These are phyloP conservation scores for Cosmopolites sordidus DNA, from an alignment of 2,888 invertebrate species.

Conservation along the genomic window DNA sequence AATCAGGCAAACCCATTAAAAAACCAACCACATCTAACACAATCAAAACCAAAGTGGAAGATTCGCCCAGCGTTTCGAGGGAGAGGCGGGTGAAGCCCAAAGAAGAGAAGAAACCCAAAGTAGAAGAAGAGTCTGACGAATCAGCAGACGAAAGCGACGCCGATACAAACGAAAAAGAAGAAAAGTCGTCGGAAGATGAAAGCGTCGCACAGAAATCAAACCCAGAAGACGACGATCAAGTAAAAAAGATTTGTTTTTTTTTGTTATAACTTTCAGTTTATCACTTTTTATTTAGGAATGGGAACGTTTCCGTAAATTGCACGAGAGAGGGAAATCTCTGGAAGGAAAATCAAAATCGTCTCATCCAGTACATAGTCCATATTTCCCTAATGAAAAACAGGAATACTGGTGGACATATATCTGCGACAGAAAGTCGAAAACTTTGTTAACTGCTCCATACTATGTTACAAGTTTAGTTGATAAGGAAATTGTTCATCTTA, in stretches of 20 bases:
- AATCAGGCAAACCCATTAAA: conserved; percentile 46
- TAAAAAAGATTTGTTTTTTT: conserved; percentile 24
- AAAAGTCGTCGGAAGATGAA: conserved; percentile 46
- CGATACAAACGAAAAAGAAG: conserved; percentile 46
- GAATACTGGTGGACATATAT: conserved; percentile 99
- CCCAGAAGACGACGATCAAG: conserved; percentile 47
- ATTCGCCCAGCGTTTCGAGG: conserved; percentile 32
- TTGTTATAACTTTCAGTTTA: background rate
- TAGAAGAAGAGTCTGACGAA: conserved; percentile 39
- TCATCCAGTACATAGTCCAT: conserved; percentile 95
- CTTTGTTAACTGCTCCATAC: conserved; percentile 87
- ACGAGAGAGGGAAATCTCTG: conserved; percentile 78
- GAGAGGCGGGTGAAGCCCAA: conserved; percentile 35
- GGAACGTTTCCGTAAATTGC: conserved; percentile 87
- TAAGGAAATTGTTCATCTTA: conserved; percentile 87
- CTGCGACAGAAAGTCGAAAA: conserved; percentile 89
- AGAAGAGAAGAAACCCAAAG: conserved; percentile 30
- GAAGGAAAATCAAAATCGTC: conserved; percentile 93
- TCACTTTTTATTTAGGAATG: conserved; percentile 58
- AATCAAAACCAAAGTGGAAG: conserved; percentile 39
- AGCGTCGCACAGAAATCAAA: conserved; percentile 38
- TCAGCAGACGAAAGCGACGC: conserved; percentile 55
- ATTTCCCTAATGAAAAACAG: conserved; percentile 91
- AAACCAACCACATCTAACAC: conserved; percentile 20
- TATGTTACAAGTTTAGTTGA: conserved; percentile 89